Evolutionary conservation across 2,888 invertebrate species (phyloP), one percentile per base, ranked within the genome.

Genomic region (Drosophila paracracens): DNA sequence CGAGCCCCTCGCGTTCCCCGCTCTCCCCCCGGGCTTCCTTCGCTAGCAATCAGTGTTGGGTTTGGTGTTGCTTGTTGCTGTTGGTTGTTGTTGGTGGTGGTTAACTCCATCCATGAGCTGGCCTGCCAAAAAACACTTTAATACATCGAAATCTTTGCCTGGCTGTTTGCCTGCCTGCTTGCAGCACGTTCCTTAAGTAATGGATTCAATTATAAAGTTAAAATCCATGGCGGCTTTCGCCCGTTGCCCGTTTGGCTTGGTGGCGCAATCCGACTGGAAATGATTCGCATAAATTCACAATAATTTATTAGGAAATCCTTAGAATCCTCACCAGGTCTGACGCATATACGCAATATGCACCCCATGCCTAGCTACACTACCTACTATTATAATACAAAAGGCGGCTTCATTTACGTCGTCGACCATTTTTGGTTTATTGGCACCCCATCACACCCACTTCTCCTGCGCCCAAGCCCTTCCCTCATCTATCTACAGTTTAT

Each of bases 261-360:
- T 66, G 29, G 46, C 70, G 75, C 88, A 86, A 88, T 87, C 89
- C 88, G 73, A 90, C 79, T 87, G 87, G 90, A 90, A 88, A 79
- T 88, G 88, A 88, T 90, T 90, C 88, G 88, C 88, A 88, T 88
- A 91, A 89, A 89, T 91, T 89, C 90, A 79, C 90, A 88, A 81
- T 88, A 89, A 90, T 89, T 88, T 88, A 90, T 89, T 89, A 85
- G 82, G 81, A 87, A 90, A 87, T 87, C 89, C 90, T 83, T 79
- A 86, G 87, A 74, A 83, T 65, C 67, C 56, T 38, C 40, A 29
- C 51, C 72, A 64, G 66, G 54, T 60, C 74, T 62, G 18, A 69
- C 64, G 58, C 76, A 73, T 43, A 66, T 27, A 54, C 57, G 29
- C 46, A 59, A 63, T 29, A 67, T 43, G 56, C n/a, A 56, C 13